These are phyloP conservation scores for Cranoglanis bouderius DNA, from an alignment of 2,113 vertebrate species.

Conservation along the genomic window DNA sequence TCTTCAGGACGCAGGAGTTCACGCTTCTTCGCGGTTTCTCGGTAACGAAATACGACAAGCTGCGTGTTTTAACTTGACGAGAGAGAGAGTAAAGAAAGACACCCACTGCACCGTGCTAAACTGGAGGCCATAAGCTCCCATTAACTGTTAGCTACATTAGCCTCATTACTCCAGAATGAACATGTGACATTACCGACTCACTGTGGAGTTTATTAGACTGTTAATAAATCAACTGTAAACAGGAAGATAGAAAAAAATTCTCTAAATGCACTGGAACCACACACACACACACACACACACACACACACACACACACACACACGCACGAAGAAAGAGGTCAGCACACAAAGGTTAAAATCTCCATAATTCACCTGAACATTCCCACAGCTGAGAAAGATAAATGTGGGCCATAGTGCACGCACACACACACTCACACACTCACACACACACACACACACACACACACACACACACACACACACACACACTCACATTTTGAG, in stretches of 20 bases:
- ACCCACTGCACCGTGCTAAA: not conserved
- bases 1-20: not conserved
- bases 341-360: constrained; percentile 52
- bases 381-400: constrained; percentile 34
- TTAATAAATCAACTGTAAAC: not conserved
- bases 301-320: constrained; percentile 19
- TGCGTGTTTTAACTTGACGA: no score
- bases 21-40: not conserved
- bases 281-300: constrained; percentile 36
- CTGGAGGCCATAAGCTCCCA: not conserved
- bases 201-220: constrained; percentile 35
- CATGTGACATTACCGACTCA: not conserved
- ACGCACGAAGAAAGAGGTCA: constrained; percentile 28
- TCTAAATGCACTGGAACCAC: not conserved
- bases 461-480: constrained; percentile 35
- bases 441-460: not conserved
- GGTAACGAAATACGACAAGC: no score
- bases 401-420: not conserved
- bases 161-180: not conserved
- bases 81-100: no score
- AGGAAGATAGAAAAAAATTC: not conserved
- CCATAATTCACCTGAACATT: constrained; percentile 51
- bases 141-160: not conserved
- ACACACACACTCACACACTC: constrained; percentile 5
- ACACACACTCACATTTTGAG: not conserved